These are phyloP conservation scores for Dasypogon diadema DNA, from an alignment of 2,888 invertebrate genomes.

Conservation along the genomic window DNA sequence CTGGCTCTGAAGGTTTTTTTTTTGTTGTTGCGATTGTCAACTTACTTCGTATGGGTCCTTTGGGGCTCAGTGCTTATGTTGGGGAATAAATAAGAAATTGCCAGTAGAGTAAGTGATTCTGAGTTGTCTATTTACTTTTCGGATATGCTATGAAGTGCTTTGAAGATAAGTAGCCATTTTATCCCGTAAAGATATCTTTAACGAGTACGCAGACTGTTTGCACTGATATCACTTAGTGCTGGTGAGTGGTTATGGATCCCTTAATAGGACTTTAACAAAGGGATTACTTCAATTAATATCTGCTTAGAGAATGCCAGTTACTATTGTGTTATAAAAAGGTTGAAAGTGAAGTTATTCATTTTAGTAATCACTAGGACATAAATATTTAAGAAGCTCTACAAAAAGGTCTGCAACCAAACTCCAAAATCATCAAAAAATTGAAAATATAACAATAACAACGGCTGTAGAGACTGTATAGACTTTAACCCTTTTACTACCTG, in stretches of 20 bases:
- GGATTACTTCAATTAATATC: no score
- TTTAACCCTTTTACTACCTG: no score
- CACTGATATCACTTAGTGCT: conserved; percentile 2
- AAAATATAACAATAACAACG: no score
- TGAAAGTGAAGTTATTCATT: no score
- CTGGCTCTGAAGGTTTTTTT: neutral
- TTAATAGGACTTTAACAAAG: no score
- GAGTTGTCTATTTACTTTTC: conserved; percentile 45
- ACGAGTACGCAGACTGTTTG: conserved; percentile 22
- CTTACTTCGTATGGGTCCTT: conserved; percentile 38
- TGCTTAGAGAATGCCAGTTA: no score
- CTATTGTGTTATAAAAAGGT: no score
- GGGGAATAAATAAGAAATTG: conserved; percentile 23
- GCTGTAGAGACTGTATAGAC: no score
- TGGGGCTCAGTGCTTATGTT: conserved; percentile 27
- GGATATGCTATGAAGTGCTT: conserved; percentile 37
- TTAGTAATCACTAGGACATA: no score
- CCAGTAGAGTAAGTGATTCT: conserved; percentile 35
- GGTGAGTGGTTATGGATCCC: conserved; percentile 13
- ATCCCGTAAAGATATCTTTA: conserved; percentile 15
- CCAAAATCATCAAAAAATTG: no score
- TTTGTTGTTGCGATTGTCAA: conserved; percentile 38
- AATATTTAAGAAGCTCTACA: no score
- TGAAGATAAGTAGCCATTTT: conserved; percentile 47
- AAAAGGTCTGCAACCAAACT: no score